These are phyloP conservation scores for Artibeus lituratus DNA, from an alignment of 2,797 vertebrate species.

Conservation along the genomic window DNA sequence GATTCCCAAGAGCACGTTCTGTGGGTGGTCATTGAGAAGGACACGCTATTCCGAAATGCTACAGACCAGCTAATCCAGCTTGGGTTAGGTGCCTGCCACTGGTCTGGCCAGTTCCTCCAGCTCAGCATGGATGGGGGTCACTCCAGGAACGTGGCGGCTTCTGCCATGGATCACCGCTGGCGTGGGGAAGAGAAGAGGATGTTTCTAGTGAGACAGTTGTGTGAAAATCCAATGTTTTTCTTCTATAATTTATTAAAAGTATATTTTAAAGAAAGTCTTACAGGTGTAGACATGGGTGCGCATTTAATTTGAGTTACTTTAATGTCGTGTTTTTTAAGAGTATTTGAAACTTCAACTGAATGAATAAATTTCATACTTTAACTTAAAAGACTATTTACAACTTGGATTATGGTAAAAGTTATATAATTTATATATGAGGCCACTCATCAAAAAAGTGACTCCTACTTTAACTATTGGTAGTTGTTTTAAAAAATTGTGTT, in stretches of 20 bases:
- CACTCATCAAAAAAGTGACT: background rate
- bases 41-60: background rate
- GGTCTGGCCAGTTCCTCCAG: background rate
- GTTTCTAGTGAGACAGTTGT: background rate
- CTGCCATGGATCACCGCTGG: background rate
- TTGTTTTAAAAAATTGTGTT: background rate
- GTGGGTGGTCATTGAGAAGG: background rate
- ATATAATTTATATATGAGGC: background rate
- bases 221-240: background rate
- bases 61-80: background rate
- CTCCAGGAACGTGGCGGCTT: background rate
- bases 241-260: background rate
- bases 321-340: background rate
- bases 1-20: background rate
- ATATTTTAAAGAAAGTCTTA: conserved; percentile 6
- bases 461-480: background rate
- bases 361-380: background rate
- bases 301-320: conserved; percentile 30
- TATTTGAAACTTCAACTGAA: conserved; percentile 11
- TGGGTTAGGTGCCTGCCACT: background rate
- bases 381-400: background rate
- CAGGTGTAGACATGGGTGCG: background rate
- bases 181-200: background rate
- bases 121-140: background rate
- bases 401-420: background rate